Evolutionary conservation across 1,140 invertebrate genomes (phyloP).

Genomic region (Tetranychus cinnabarinus): DNA sequence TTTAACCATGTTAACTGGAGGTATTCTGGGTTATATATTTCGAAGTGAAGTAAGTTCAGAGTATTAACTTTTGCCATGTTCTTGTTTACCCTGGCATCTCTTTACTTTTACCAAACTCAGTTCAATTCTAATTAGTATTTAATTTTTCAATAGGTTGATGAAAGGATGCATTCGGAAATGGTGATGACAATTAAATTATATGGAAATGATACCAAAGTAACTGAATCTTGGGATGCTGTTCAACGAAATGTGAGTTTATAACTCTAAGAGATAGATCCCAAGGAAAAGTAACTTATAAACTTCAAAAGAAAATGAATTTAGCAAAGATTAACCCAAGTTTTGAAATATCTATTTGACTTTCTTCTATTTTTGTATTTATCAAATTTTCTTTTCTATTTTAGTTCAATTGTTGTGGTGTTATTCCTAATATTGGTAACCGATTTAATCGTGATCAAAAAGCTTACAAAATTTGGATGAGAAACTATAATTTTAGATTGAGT

Average conservation of each 20-base stretch:
- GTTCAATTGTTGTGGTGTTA: slow-evolving; percentile 60
- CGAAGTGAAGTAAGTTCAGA: slow-evolving; percentile 23
- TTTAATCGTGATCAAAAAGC: neutral
- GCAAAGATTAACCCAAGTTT: neutral
- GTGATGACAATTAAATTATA: slow-evolving; percentile 32
- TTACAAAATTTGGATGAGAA: neutral
- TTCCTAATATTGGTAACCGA: neutral
- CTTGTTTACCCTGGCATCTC: neutral
- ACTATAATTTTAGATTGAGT: neutral
- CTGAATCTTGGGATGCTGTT: slow-evolving; percentile 44
- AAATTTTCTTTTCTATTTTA: slow-evolving; percentile 16
- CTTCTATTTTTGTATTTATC: neutral
- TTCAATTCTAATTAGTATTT: neutral
- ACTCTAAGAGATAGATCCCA: too few relatives aligned
- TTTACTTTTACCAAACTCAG: neutral
- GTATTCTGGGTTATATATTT: slow-evolving; percentile 67
- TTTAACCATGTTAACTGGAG: slow-evolving; percentile 52
- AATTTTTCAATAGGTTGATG: slow-evolving; percentile 13
- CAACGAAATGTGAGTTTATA: slow-evolving; percentile 11
- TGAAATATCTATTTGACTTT: neutral
- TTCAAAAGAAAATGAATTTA: neutral
- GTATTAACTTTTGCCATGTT: neutral
- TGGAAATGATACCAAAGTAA: slow-evolving; percentile 28
- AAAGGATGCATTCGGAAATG: slow-evolving; percentile 40
- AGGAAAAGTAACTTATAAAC: neutral